A percentile compares a stretch with the other conserved stretches of the same genome.
phyloP scores from a whole-genome alignment of 2,113 vertebrate genomes.

The Macquaria australasica region DNA sequence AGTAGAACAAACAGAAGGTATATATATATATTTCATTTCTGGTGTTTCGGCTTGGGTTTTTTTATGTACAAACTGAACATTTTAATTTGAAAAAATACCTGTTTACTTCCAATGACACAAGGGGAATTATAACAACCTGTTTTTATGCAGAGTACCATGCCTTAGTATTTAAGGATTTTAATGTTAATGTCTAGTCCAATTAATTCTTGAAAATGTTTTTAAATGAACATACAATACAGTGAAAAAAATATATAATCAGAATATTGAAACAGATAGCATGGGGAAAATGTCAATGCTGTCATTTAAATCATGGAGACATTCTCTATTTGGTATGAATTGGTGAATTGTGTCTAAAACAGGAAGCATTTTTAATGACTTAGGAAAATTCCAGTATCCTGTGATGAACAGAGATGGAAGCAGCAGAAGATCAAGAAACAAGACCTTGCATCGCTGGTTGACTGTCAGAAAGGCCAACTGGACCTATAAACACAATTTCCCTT shows the following conservation, averaged over 20 bases:
- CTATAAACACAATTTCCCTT: slow-evolving; percentile 39
- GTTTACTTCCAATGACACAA: background rate
- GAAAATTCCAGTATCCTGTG: slow-evolving; percentile 51
- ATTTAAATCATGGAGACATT: slow-evolving; percentile 13
- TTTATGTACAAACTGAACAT: no score
- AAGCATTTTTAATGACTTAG: slow-evolving; percentile 51
- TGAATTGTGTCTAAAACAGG: slow-evolving; percentile 57
- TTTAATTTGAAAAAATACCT: background rate
- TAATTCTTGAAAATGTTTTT: slow-evolving; percentile 6
- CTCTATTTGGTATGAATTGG: slow-evolving; percentile 49
- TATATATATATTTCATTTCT: no score
- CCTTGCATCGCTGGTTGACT: background rate
- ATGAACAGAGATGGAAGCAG: slow-evolving; percentile 26
- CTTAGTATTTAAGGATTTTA: background rate
- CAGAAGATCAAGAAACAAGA: slow-evolving; percentile 20
- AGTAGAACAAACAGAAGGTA: background rate
- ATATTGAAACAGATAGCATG: background rate
- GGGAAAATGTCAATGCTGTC: slow-evolving; percentile 26
- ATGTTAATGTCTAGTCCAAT: background rate
- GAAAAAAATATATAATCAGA: slow-evolving; percentile 1
- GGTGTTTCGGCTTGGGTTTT: no score
- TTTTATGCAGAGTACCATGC: background rate
- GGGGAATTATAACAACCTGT: background rate
- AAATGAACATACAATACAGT: slow-evolving; percentile 10
- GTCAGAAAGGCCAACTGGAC: slow-evolving; percentile 16